Conservation (phyloP, 1,140 invertebrate species). For the Laupala kohalensis region DNA sequence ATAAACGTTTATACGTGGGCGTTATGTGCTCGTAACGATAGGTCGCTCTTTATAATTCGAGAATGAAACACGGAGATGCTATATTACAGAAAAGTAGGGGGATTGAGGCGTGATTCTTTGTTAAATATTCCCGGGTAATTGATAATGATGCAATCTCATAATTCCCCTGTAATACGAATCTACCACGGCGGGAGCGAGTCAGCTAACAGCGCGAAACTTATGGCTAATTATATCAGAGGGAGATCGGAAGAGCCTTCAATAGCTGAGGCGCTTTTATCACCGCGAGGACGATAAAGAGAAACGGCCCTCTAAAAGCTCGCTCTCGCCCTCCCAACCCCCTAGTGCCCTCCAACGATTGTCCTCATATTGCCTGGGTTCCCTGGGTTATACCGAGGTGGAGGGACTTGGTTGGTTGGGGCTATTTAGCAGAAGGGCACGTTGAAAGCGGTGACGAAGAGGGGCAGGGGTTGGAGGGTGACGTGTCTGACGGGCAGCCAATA, state of each 20-base stretch:
- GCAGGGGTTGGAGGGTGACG: not conserved
- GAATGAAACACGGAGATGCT: not conserved
- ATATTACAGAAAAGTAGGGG: not conserved
- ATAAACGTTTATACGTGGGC: not conserved
- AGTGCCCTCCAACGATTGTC: not conserved
- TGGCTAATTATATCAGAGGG: not conserved
- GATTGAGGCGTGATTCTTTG: not conserved
- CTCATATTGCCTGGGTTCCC: not conserved
- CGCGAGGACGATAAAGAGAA: not conserved
- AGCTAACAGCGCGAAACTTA: not conserved
- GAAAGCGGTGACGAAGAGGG: not conserved
- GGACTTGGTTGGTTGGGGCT: too few species aligned
- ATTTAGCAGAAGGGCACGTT: not conserved
- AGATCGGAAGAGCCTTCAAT: not conserved
- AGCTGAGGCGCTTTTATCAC: not conserved
- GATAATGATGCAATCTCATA: not conserved
- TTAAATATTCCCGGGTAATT: not conserved
- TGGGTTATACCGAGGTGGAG: not conserved
- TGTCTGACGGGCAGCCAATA: not conserved
- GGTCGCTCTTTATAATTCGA: not conserved
- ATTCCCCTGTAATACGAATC: not conserved
- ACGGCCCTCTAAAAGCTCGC: not conserved
- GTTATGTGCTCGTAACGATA: not conserved
- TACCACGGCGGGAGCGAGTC: not conserved
- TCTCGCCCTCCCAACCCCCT: too few species aligned